Conservation (phyloP, 2,888 invertebrate genomes). For the Megaustenia siamemsis region DNA sequence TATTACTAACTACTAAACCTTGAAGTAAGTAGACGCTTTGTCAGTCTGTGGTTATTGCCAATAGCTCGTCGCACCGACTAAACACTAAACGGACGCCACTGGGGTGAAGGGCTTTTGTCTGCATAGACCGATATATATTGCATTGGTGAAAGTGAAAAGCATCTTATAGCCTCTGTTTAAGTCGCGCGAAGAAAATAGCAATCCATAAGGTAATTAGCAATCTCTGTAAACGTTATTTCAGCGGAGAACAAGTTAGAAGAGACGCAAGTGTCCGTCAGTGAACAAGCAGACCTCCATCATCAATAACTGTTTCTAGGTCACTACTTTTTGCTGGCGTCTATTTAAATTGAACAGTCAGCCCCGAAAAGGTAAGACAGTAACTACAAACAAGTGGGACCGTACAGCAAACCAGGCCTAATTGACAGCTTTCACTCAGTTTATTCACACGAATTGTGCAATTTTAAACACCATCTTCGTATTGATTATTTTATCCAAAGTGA, state of each 20-base stretch:
- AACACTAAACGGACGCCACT: too few relatives aligned
- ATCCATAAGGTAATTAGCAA: neutral
- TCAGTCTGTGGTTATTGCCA: too few relatives aligned
- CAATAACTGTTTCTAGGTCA: neutral
- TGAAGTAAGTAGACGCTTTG: too few relatives aligned
- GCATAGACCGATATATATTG: too few relatives aligned
- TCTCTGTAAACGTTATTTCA: neutral
- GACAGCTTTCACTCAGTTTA: neutral
- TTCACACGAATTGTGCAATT: neutral
- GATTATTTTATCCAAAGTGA: neutral
- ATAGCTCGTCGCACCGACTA: too few relatives aligned
- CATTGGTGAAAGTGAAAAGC: too few relatives aligned
- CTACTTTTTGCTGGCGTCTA: constrained; percentile 10
- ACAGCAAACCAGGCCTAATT: neutral
- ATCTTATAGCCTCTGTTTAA: too few relatives aligned
- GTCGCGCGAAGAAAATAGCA: too few relatives aligned
- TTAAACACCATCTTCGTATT: neutral
- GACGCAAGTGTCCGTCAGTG: too few relatives aligned
- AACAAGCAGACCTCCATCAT: neutral
- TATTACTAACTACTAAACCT: too few relatives aligned
- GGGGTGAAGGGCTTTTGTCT: too few relatives aligned
- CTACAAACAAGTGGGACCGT: neutral
- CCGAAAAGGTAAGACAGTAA: neutral
- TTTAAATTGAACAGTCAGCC: neutral
- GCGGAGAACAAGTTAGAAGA: too few relatives aligned